Conservation (phyloP, 1,140 invertebrate species). For the Platyura marginata region DNA sequence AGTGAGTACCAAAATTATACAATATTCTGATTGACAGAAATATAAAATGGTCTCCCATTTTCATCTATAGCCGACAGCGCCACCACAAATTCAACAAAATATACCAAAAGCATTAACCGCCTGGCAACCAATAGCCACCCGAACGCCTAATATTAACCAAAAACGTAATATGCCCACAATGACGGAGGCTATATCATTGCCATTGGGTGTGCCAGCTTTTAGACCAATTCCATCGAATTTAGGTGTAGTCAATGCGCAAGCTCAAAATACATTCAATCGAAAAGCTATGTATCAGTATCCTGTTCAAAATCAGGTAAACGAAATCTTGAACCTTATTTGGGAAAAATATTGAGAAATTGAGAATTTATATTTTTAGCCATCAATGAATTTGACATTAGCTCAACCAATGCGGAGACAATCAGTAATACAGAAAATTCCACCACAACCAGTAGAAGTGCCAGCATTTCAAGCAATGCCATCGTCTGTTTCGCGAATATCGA, state of each 20-base stretch:
- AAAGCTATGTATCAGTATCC: background rate
- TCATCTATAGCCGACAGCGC: background rate
- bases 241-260: background rate
- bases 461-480: slow-evolving; percentile 28
- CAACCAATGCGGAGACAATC: background rate
- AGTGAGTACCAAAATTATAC: no score
- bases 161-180: slow-evolving; percentile 12
- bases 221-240: slow-evolving; percentile 47
- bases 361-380: no score
- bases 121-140: background rate
- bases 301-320: background rate
- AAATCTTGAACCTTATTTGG: no score
- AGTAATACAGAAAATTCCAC: background rate
- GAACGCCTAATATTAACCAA: background rate
- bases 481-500: slow-evolving; percentile 30
- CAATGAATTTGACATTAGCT: no score
- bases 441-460: slow-evolving; percentile 11
- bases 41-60: no score
- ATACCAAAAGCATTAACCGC: background rate
- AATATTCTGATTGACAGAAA: no score
- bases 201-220: slow-evolving; percentile 46
- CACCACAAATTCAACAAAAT: background rate
- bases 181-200: slow-evolving; percentile 30
- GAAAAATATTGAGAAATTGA: no score
- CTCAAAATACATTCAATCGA: background rate